Evolutionary conservation across 2,888 invertebrate species (phyloP).

Genomic region (Ecdyonurus torrentis): DNA sequence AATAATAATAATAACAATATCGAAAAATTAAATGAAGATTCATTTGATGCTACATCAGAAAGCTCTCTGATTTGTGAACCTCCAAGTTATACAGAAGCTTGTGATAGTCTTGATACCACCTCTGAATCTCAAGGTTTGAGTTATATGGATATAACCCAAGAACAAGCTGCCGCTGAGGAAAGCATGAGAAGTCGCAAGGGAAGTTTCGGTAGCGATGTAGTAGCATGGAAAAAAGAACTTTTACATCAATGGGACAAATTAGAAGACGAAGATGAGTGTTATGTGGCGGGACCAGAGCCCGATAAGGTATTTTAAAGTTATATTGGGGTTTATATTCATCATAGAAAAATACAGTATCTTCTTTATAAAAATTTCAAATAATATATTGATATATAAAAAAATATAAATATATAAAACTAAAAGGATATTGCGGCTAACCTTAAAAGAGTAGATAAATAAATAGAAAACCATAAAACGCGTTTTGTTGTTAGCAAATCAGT

Average conservation of each 20-base stretch:
- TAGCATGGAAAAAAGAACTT: conserved; percentile 21
- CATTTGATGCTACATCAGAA: background rate
- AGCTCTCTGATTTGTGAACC: background rate
- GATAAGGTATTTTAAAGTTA: background rate
- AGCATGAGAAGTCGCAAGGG: conserved; percentile 15
- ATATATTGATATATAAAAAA: too few relatives aligned
- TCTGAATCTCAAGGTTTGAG: background rate
- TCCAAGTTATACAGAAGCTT: too few relatives aligned
- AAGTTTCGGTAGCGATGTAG: conserved; percentile 21
- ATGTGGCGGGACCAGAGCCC: background rate
- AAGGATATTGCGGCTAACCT: too few relatives aligned
- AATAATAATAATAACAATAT: background rate
- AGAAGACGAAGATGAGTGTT: conserved; percentile 18
- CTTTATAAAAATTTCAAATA: too few relatives aligned
- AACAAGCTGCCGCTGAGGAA: background rate
- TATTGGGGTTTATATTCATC: too few relatives aligned
- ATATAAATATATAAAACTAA: too few relatives aligned
- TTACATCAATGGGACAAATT: conserved; percentile 13
- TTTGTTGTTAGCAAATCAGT: too few relatives aligned
- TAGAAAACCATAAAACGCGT: too few relatives aligned
- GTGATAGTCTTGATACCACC: background rate
- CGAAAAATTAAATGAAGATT: background rate
- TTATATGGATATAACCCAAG: background rate
- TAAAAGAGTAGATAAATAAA: too few relatives aligned
- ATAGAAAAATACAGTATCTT: too few relatives aligned